phyloP scores from a whole-genome alignment of 2,888 invertebrate species.

The Trachelus stipa region DNA sequence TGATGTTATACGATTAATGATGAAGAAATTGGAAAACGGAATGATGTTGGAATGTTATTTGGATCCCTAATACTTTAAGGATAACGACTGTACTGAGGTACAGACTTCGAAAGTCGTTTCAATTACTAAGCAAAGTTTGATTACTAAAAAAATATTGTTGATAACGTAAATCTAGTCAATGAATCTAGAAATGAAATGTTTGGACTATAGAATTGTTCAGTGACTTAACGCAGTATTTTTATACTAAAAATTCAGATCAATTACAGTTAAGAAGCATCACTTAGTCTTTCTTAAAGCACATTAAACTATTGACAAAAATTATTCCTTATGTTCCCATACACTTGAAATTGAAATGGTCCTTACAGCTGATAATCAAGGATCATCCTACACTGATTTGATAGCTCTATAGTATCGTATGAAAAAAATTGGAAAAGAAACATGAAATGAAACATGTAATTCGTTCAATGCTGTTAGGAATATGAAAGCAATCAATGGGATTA shows the following conservation, averaged over 20 bases:
- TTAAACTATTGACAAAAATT: background rate
- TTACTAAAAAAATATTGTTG: background rate
- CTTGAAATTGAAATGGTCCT: background rate
- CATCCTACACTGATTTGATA: background rate
- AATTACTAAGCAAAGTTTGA: background rate
- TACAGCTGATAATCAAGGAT: background rate
- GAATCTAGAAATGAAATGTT: too few relatives aligned
- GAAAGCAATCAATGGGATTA: background rate
- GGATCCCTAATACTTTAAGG: background rate
- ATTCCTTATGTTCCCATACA: background rate
- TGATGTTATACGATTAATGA: background rate
- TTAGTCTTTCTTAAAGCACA: background rate
- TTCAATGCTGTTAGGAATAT: background rate
- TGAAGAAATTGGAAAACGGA: background rate
- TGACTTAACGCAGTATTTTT: background rate
- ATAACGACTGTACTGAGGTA: too few relatives aligned
- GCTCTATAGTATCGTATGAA: background rate
- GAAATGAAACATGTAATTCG: background rate
- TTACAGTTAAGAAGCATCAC: background rate
- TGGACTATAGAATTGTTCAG: too few relatives aligned
- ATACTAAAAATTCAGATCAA: background rate
- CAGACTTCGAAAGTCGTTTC: background rate
- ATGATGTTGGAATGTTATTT: background rate
- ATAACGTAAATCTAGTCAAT: too few relatives aligned
- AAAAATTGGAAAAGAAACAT: background rate